phyloP scores from a whole-genome alignment of 2,113 vertebrate genomes.

The Saguinus midas region DNA sequence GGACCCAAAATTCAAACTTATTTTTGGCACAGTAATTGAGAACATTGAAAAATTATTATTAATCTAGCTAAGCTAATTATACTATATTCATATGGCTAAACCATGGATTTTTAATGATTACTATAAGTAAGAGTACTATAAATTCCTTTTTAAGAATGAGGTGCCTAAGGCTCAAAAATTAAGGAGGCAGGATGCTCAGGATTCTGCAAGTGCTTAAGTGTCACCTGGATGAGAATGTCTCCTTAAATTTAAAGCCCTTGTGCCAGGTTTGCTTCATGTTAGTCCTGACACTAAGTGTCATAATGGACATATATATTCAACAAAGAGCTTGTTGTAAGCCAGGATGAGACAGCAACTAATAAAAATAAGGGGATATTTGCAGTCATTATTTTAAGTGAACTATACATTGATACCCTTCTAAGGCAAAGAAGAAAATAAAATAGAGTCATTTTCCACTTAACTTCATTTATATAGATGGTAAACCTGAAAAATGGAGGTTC shows the following conservation, averaged over 20 bases:
- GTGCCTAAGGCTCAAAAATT: background rate
- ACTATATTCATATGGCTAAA: background rate
- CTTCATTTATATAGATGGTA: background rate
- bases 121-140: background rate
- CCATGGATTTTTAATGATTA: background rate
- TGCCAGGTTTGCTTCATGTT: background rate
- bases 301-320: background rate
- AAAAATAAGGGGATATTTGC: background rate
- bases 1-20: background rate
- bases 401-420: background rate
- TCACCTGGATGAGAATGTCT: rapidly evolving
- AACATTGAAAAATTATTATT: background rate
- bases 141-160: background rate
- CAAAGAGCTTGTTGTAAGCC: background rate
- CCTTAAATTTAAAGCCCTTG: no score
- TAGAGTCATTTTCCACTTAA: background rate
- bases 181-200: rapidly evolving
- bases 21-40: background rate
- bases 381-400: background rate
- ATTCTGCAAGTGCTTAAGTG: rapidly evolving
- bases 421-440: background rate
- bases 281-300: background rate
- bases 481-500: background rate
- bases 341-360: background rate
- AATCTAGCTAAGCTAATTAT: background rate